Evolutionary conservation across 2,113 vertebrate genomes (phyloP).

Genomic region (Trinectes maculatus): DNA sequence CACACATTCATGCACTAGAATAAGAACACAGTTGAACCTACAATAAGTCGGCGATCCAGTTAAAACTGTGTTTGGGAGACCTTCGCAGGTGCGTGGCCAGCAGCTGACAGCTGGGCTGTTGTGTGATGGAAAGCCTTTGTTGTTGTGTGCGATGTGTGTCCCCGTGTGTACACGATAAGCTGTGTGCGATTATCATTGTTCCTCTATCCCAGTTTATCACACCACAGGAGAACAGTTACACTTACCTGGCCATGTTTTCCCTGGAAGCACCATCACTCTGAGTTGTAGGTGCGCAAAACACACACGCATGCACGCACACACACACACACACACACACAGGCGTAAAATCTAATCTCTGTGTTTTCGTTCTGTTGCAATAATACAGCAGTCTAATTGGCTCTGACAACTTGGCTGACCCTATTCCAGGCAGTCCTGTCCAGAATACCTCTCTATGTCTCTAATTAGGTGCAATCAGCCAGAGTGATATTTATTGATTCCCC

Average conservation of each 20-base stretch:
- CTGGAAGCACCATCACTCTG: slow-evolving; percentile 34
- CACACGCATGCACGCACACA: slow-evolving; percentile 2
- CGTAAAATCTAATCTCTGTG: slow-evolving; percentile 71
- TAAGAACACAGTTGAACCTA: slow-evolving; percentile 29
- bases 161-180: slow-evolving; percentile 34
- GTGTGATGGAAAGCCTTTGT: slow-evolving; percentile 26
- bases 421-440: slow-evolving; percentile 74
- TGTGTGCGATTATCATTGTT: slow-evolving; percentile 50
- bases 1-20: too few relatives aligned
- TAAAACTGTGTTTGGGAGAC: slow-evolving; percentile 42
- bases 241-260: slow-evolving; percentile 57
- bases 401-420: slow-evolving; percentile 76
- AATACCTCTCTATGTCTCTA: slow-evolving; percentile 77
- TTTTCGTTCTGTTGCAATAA: slow-evolving; percentile 74
- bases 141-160: slow-evolving; percentile 18
- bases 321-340: slow-evolving; percentile 27
- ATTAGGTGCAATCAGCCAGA: slow-evolving; percentile 81
- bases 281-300: too few relatives aligned
- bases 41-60: slow-evolving; percentile 45
- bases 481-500: slow-evolving; percentile 83
- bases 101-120: slow-evolving; percentile 81
- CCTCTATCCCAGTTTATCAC: slow-evolving; percentile 62
- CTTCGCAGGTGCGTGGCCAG: slow-evolving; percentile 66
- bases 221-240: slow-evolving; percentile 34
- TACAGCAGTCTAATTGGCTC: slow-evolving; percentile 77